Evolutionary conservation across 2,113 vertebrate species (phyloP).

Genomic region (Dissostichus mawsoni): DNA sequence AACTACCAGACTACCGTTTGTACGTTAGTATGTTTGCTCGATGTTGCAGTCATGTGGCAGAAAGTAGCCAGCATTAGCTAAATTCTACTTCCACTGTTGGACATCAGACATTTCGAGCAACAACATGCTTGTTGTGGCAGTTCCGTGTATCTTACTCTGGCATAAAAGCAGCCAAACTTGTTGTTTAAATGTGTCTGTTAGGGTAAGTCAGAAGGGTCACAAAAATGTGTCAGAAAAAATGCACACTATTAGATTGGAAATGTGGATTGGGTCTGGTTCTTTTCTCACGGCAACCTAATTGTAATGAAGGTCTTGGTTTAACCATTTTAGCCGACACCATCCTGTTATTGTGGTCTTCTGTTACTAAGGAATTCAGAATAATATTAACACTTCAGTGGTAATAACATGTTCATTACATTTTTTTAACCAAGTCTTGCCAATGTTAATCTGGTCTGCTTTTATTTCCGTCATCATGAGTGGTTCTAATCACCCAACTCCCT

Average conservation of each 20-base stretch:
- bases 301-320: not conserved
- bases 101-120: not conserved
- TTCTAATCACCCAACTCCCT: not conserved
- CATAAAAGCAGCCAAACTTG: not conserved
- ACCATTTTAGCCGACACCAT: not conserved
- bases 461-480: no score
- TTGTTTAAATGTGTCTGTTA: no score
- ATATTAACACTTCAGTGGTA: not conserved
- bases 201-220: no score
- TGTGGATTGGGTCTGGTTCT: no score
- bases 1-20: not conserved
- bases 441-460: not conserved
- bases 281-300: no score
- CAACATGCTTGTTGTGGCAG: not conserved
- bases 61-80: not conserved
- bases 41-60: not conserved
- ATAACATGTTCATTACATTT: constrained; percentile 2
- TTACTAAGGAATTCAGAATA: not conserved
- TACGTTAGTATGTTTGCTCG: not conserved
- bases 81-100: not conserved
- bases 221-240: no score
- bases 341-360: not conserved
- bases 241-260: no score
- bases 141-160: not conserved
- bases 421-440: not conserved